phyloP scores from a whole-genome alignment of 2,113 vertebrate genomes.

The Strix uralensis region DNA sequence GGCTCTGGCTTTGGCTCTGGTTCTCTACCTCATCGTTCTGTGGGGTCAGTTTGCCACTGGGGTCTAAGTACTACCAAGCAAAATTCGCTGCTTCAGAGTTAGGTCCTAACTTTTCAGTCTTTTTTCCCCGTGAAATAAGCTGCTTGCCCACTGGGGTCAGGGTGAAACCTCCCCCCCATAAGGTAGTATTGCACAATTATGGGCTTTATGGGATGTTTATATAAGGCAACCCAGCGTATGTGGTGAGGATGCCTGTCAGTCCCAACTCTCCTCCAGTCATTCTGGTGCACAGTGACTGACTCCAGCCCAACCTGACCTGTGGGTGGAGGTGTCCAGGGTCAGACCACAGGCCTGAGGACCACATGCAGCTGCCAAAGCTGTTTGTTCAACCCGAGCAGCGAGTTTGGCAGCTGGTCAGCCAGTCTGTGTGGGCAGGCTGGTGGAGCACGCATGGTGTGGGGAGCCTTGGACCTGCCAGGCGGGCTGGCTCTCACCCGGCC shows the following conservation, averaged over 20 bases:
- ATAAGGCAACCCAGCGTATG: background rate
- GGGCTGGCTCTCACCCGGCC: background rate
- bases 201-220: background rate
- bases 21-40: background rate
- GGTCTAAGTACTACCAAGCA: background rate
- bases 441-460: rapidly evolving
- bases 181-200: background rate
- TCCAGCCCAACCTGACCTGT: background rate
- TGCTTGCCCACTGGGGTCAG: background rate
- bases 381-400: background rate
- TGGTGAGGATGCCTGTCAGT: background rate
- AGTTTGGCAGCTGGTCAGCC: background rate
- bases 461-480: background rate
- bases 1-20: background rate
- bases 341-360: background rate
- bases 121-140: background rate
- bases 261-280: background rate
- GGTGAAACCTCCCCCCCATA: background rate
- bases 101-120: background rate
- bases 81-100: background rate
- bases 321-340: background rate
- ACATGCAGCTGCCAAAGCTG: background rate
- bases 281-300: background rate
- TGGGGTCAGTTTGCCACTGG: background rate
- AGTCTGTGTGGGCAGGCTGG: background rate